Conservation (phyloP, 2,888 invertebrate species). For the Crocallis elinguaria region DNA sequence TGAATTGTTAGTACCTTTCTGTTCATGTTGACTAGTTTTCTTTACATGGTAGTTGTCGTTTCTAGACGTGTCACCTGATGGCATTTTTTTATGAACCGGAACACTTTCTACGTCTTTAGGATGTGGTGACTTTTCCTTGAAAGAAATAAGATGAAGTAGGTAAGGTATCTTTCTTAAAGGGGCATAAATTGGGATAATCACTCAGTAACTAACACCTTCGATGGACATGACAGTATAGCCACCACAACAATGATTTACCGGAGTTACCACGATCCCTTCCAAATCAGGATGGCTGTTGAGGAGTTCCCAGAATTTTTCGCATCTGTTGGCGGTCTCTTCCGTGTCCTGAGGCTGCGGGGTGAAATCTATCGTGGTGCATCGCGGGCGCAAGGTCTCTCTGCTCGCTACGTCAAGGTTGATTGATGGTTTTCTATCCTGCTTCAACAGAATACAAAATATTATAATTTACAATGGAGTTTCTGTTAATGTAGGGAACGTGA, state of each 20-base stretch:
- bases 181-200: no score
- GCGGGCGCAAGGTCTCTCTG: constrained; percentile 48
- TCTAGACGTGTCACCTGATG: neutral
- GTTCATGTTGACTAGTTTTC: no score
- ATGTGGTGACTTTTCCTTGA: neutral
- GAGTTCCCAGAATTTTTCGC: constrained; percentile 50
- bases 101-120: neutral
- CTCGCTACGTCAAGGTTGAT: constrained; percentile 40
- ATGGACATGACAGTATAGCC: no score
- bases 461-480: no score
- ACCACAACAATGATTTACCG: neutral
- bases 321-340: constrained; percentile 40
- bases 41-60: neutral
- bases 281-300: constrained; percentile 39
- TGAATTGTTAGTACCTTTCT: no score
- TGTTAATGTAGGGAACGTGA: no score
- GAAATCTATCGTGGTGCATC: constrained; percentile 52
- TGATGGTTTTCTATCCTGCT: constrained; percentile 10
- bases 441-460: neutral
- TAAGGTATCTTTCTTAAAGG: no score
- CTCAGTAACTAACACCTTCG: no score
- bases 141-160: no score
- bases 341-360: constrained; percentile 42
- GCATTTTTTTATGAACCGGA: neutral
- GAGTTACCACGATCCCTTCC: constrained; percentile 28